Base-by-base conservation (phyloP, 2,113 vertebrate genomes). In the Atractosteus spatula region DNA sequence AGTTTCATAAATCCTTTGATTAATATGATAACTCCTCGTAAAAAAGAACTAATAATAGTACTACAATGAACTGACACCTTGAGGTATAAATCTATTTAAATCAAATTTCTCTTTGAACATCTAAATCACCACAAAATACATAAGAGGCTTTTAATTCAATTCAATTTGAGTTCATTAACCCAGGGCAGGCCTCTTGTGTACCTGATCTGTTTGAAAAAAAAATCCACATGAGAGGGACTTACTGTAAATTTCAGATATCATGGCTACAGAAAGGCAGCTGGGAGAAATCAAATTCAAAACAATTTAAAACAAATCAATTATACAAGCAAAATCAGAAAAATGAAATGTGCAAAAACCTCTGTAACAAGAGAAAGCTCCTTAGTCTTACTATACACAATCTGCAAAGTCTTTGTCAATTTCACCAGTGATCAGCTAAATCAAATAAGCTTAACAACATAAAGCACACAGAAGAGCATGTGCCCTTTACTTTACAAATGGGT, bases 81-180 rank as follows among this genome's bases (percentile, higher is more conserved):
- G 56, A 59, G 56, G 56, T 59, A 11, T 10, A 51, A 59, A 59
- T 59, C 11, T 59, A 59, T 59, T 59, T 59, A 59, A 59, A 59
- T 59, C 8, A 29, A 59, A 59, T 12, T 12, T 59, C 56, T 12
- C 7, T 59, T 59, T 59, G 1, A 59, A 59, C 13, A 12, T 59
- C 3, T 12, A 59, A 59, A 59, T n/a, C 56, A 8, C 56, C 56
- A 13, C 7, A 59, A 59, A 59, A 59, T n/a, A 59, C 56, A 59
- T 13, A 59, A 12, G 13, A 59, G 11, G 4, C 4, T 14, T 59
- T 1, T 12, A 59, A 59, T 59, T n/a, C 56, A 59, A 59, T 59
- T 59, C 47, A n/a, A 4, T 59, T 59, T 3, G 3, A 3, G 45
- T 54, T 8, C 3, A 68, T 68, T 55, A 55, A 11, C 66, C n/a